phyloP scores from a whole-genome alignment of 2,113 vertebrate genomes.

The Burhinus bistriatus region DNA sequence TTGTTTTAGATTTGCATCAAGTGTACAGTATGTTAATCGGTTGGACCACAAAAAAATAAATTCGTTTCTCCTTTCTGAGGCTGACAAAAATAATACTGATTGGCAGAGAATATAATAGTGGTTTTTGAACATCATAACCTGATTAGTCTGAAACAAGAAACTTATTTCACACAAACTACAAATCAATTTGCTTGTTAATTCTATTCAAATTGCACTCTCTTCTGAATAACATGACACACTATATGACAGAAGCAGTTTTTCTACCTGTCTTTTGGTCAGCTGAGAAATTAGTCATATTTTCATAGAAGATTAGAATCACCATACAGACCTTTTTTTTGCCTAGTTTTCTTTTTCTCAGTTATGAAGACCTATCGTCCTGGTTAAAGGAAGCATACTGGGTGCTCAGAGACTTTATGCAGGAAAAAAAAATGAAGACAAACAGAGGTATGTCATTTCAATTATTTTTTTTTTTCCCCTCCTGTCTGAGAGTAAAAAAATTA shows the following conservation, averaged over 20 bases:
- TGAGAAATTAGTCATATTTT: neutral
- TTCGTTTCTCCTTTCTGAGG: neutral
- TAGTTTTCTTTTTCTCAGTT: neutral
- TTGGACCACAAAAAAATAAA: neutral
- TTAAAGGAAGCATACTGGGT: neutral
- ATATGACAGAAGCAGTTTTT: neutral
- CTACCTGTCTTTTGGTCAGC: neutral
- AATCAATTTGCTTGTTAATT: conserved; percentile 10
- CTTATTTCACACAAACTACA: neutral
- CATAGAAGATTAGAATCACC: neutral
- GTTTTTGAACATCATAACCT: neutral
- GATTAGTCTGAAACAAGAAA: neutral
- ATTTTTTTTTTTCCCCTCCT: neutral
- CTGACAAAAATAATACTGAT: neutral
- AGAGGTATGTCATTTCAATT: neutral
- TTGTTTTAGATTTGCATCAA: neutral
- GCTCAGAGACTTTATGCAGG: neutral
- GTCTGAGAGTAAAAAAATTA: neutral
- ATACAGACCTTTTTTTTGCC: neutral
- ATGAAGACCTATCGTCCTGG: neutral
- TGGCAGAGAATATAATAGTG: neutral
- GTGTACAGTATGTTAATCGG: neutral
- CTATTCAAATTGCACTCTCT: neutral
- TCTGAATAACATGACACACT: neutral
- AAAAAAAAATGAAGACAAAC: neutral